Evolutionary conservation across 2,888 invertebrate genomes (phyloP).

Genomic region (Oligia strigilis): DNA sequence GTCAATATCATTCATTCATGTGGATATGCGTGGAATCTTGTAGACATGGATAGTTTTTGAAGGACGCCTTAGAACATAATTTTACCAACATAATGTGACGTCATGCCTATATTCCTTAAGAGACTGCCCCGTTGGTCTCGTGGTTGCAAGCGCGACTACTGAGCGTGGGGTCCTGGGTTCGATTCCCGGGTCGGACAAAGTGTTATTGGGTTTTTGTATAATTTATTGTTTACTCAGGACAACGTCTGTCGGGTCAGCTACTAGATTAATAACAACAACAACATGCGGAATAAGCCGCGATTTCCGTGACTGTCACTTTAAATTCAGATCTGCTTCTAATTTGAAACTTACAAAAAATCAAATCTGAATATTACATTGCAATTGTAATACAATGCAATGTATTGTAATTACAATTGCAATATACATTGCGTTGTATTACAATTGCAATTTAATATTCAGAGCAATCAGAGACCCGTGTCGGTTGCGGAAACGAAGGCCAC

Average conservation of each 20-base stretch:
- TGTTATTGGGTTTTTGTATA: neutral
- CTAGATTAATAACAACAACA: neutral
- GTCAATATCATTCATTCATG: constrained; percentile 15
- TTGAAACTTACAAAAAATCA: neutral
- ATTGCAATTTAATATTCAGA: constrained; percentile 47
- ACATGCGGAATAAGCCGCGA: neutral
- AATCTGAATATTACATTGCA: too few species aligned
- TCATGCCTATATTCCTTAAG: too few species aligned
- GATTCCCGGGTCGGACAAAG: too few species aligned
- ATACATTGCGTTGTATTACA: too few species aligned
- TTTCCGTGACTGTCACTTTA: neutral
- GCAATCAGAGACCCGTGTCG: constrained; percentile 37
- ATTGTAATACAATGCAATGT: too few species aligned
- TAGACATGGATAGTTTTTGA: neutral
- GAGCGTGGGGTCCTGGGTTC: too few species aligned
- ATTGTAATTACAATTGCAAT: too few species aligned
- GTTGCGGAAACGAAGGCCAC: constrained; percentile 34
- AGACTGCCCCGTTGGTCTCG: too few species aligned
- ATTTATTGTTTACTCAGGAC: neutral
- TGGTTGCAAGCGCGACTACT: too few species aligned
- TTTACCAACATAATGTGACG: neutral
- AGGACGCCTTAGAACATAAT: neutral
- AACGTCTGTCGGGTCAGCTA: neutral
- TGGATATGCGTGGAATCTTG: neutral
- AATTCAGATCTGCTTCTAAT: constrained; percentile 4